Conservation (phyloP, 2,797 vertebrate genomes). For the Syngnathus rostellatus region DNA sequence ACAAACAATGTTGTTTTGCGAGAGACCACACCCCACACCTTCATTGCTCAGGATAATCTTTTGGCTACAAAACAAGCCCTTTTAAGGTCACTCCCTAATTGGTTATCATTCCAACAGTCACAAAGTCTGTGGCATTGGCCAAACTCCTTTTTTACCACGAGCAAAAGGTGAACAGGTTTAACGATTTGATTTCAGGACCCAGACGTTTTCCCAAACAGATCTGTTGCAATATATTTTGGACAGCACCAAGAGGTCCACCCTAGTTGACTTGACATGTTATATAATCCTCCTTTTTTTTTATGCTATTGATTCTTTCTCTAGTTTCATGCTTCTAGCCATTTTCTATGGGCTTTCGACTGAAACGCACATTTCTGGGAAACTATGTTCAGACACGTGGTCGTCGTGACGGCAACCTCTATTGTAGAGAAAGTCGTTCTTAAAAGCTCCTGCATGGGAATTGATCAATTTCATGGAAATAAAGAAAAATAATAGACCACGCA, state of each 20-base stretch:
- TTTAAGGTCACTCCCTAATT: background rate
- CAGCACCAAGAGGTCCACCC: background rate
- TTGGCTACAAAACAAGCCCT: background rate
- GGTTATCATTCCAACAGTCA: background rate
- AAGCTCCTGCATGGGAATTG: background rate
- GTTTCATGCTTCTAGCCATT: slow-evolving; percentile 7
- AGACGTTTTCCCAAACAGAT: no score
- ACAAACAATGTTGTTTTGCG: background rate
- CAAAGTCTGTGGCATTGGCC: background rate
- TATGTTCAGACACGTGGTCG: background rate
- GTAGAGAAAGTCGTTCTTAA: background rate
- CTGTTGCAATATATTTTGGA: background rate
- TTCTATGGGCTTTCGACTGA: background rate
- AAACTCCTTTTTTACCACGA: background rate
- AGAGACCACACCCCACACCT: no score
- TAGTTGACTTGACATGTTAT: background rate
- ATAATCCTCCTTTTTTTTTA: slow-evolving; percentile 2
- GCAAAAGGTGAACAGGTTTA: background rate
- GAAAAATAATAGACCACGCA: slow-evolving; percentile 12
- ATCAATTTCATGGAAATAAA: background rate
- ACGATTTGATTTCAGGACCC: no score
- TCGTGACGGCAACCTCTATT: background rate
- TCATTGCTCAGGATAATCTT: background rate
- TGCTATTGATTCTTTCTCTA: slow-evolving; percentile 33
- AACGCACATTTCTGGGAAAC: background rate